phyloP scores from a whole-genome alignment of 2,113 vertebrate genomes.

The Callipepla californica region DNA sequence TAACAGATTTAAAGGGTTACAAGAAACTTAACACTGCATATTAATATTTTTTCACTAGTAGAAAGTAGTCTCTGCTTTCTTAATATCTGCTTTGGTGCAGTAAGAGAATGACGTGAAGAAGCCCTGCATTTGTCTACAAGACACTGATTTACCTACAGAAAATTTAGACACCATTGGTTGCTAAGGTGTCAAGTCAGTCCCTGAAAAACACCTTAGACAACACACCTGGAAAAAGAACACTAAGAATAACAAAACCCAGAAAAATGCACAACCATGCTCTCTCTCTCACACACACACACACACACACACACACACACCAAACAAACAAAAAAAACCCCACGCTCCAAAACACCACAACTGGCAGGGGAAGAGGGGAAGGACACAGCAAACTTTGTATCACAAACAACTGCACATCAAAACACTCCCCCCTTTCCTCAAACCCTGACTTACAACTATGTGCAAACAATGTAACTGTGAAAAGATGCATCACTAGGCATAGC shows the following conservation, averaged over 20 bases:
- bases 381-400: rapidly evolving
- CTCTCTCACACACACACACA: neutral
- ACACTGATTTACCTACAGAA: neutral
- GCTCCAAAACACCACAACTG: neutral
- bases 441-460: neutral
- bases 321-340: neutral
- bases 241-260: neutral
- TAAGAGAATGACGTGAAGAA: neutral
- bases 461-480: neutral
- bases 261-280: rapidly evolving
- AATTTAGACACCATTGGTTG: neutral
- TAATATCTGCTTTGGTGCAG: neutral
- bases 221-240: neutral
- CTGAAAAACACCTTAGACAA: neutral
- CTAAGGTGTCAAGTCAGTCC: neutral
- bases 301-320: too few species aligned
- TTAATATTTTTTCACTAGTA: neutral
- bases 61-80: neutral
- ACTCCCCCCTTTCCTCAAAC: neutral
- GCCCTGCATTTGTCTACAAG: neutral
- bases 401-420: neutral
- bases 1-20: neutral
- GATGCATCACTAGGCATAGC: rapidly evolving
- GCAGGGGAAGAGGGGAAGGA: neutral
- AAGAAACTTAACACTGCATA: neutral